Percentiles rank a stretch among this genome's conserved stretches.
phyloP scores from a whole-genome alignment of 2,797 vertebrate genomes.

The Malurus splendens region DNA sequence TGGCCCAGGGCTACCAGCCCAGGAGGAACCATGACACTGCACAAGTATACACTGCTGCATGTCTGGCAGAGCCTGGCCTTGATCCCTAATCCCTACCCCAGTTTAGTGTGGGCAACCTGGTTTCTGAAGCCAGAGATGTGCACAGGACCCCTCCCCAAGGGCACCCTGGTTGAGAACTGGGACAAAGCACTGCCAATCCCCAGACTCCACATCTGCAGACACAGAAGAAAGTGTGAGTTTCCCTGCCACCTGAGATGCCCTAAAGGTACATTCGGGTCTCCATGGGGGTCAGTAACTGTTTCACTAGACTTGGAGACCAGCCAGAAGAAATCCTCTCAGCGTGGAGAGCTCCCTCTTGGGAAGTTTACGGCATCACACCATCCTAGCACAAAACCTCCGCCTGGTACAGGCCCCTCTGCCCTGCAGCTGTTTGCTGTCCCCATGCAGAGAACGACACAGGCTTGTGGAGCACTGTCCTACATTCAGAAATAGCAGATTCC shows the following conservation, averaged over 20 bases:
- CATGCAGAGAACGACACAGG: not conserved
- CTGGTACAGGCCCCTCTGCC: not conserved
- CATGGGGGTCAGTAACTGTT: not conserved
- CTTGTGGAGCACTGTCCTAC: not conserved
- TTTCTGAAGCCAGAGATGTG: fast-evolving
- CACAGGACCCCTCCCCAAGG: not conserved
- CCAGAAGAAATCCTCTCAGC: not conserved
- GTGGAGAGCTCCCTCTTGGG: not conserved
- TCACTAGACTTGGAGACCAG: not conserved
- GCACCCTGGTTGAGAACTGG: not conserved
- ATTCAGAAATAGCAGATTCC: fast-evolving
- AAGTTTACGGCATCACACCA: not conserved
- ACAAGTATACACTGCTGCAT: not conserved
- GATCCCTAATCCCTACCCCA: fast-evolving
- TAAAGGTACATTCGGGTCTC: not conserved
- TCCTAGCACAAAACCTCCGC: fast-evolving
- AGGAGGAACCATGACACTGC: not conserved
- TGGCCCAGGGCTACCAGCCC: fast-evolving
- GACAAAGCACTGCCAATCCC: not conserved
- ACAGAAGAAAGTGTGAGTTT: not conserved
- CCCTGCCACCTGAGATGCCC: not conserved
- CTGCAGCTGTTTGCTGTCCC: not conserved
- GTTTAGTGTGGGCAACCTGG: not conserved
- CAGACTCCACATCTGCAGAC: fast-evolving
- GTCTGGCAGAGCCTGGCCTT: not conserved